Evolutionary conservation across 1,140 invertebrate species (phyloP), one percentile per base, ranked within the genome.

Genomic region (Muscidifurax raptorellus): DNA sequence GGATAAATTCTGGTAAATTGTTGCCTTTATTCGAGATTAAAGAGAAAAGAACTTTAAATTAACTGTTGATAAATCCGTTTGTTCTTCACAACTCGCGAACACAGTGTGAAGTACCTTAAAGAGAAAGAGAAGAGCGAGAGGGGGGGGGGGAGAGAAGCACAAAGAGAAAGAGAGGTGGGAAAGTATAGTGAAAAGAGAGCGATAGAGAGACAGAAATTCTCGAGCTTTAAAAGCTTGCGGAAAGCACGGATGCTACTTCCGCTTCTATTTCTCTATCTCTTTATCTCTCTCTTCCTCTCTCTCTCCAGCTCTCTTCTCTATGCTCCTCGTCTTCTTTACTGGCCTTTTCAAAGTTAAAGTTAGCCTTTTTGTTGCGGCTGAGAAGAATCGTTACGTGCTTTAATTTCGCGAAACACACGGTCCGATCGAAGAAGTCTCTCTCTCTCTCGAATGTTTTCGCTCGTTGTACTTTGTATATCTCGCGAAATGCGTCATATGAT

Each of bases 341-440:
- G 59, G n/a, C 47, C 76, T 30, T 84, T 84, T 80, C 32, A 72
- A 84, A 84, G 22, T 74, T 74, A n/a, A 78, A 52, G n/a, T 83
- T 67, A 5, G 59, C 64, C 32, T 83, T 78, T 79, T 47, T 66
- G 28, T 40, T 64, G 32, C 47, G 36, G 27, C n/a, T 1, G n/a
- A 80, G 47, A 80, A 72, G 18, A 80, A 80, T 66, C 47, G 67
- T 22, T 80, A 80, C 77, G 83, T 80, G 78, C 76, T 85, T 85
- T 36, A 40, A 80, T 85, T 85, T 76, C 30, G 18, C 69, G 32
- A 81, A 80, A 80, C 6, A 28, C 74, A 18, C 13, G 47, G 15
- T 52, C 0, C 13, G 18, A 52, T 52, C 44, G 44, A 47, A 47
- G 44, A 12, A 0, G 3, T 12, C 18, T 52, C 47, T 52, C n/a